Conservation (phyloP, 1,140 invertebrate species). For the Orius insidiosus region DNA sequence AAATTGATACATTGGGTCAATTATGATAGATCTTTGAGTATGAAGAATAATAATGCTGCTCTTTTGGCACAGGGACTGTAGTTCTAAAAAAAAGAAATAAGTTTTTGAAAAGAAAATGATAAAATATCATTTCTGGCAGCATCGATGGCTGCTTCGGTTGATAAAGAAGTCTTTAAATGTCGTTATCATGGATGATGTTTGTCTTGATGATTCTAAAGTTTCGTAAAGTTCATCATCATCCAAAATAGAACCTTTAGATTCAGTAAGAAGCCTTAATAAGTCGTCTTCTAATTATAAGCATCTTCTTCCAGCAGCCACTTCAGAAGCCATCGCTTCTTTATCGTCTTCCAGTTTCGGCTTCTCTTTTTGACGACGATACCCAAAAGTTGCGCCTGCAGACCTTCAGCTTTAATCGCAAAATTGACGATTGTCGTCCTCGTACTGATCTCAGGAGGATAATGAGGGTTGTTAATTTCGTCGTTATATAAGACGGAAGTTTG, state of each 20-base stretch:
- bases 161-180: slow-evolving; percentile 51
- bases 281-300: slow-evolving; percentile 47
- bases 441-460: slow-evolving; percentile 77
- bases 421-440: slow-evolving; percentile 84
- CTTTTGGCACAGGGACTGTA: slow-evolving; percentile 69
- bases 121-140: slow-evolving; percentile 45
- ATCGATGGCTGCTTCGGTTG: slow-evolving; percentile 73
- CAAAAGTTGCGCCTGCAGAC: slow-evolving; percentile 67
- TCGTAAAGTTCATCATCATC: slow-evolving; percentile 73
- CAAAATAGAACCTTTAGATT: slow-evolving; percentile 63
- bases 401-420: slow-evolving; percentile 81
- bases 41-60: slow-evolving; percentile 76
- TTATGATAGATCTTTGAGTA: slow-evolving; percentile 70
- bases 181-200: slow-evolving; percentile 68
- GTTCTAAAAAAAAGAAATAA: slow-evolving; percentile 33
- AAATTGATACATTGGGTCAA: slow-evolving; percentile 91
- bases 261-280: slow-evolving; percentile 47
- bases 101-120: slow-evolving; percentile 2
- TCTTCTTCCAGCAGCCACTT: slow-evolving; percentile 39
- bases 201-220: slow-evolving; percentile 69
- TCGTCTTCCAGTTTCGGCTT: slow-evolving; percentile 67
- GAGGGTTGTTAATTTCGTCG: slow-evolving; percentile 80
- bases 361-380: slow-evolving; percentile 63
- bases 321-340: slow-evolving; percentile 54
- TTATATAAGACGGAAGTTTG: slow-evolving; percentile 67